Base-by-base conservation (phyloP, 2,797 vertebrate species). In the Sebastes kiyomatsui region DNA sequence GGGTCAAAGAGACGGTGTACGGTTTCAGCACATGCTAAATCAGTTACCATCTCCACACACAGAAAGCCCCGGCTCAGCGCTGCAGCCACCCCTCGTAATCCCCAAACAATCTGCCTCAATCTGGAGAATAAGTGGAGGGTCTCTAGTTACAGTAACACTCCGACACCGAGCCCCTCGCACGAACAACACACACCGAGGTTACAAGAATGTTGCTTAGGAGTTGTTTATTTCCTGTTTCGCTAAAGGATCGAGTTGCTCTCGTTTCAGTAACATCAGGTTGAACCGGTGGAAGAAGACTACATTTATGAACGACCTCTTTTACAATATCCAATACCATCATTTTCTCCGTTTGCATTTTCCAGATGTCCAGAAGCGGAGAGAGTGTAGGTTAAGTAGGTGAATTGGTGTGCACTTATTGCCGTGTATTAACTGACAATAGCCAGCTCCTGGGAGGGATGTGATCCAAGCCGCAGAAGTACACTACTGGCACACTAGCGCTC, bases 11-110 rank as follows among this genome's bases (percentile, higher is more conserved):
- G 93, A 91, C 13, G 94, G 96, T 95, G 94, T 96, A 86, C 75
- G 78, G 92, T 96, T 96, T 94, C 96, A 94, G 92, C 94, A 94
- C 95, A 96, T 96, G 95, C 94, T 95, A 96, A 95, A 96, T 95
- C 94, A 95, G 94, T 96, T 96, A 96, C 90, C 91, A 90, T 92
- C 90, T 90, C 90, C 84, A 73, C 87, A 84, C 88, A 91, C 87
- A 86, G 91, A 86, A 94, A 94, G 85, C 92, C 90, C 80, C 4
- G 88, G 90, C 92, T 92, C 92, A 85, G 88, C 9, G 90, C 88
- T 83, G 85, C 87, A 91, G 91, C 87, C 90, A 87, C 87, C 91
- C 91, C 87, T 84, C 91, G 75, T 94, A 93, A 96, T 96, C 92
- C 93, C 92, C 90, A 89, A 88, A 93, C 92, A 94, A 95, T 94